Conservation (phyloP, 2,113 vertebrate genomes). For the Pseudorasbora parva region DNA sequence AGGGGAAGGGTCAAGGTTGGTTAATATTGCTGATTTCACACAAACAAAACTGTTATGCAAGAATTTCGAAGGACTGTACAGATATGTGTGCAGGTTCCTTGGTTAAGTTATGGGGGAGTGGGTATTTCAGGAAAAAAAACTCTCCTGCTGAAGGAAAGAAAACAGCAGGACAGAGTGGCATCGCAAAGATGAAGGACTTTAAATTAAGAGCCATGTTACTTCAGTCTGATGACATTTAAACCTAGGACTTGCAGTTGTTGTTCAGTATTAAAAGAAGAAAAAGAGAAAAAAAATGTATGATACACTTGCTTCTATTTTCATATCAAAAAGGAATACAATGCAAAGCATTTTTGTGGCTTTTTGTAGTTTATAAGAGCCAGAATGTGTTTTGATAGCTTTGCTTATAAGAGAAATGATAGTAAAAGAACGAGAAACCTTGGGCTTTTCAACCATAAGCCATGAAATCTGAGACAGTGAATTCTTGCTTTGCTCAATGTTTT, state of each 20-base stretch:
- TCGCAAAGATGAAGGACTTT: constrained; percentile 81
- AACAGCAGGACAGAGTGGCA: constrained; percentile 69
- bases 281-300: constrained; percentile 90
- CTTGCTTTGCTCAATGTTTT: constrained; percentile 99
- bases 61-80: constrained; percentile 96
- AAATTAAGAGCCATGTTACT: constrained; percentile 86
- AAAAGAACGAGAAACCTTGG: constrained; percentile 81
- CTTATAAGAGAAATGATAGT: constrained; percentile 86
- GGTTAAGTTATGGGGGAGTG: constrained; percentile 72
- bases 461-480: constrained; percentile 84
- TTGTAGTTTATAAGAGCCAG: constrained; percentile 99
- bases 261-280: constrained; percentile 92
- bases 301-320: constrained; percentile 99
- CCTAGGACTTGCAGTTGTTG: constrained; percentile 95
- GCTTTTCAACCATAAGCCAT: constrained; percentile 91
- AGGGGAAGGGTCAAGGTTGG: constrained; percentile 80
- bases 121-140: constrained; percentile 54
- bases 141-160: constrained; percentile 77
- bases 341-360: constrained; percentile 99
- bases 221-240: constrained; percentile 74
- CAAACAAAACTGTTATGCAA: constrained; percentile 96
- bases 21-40: constrained; percentile 88
- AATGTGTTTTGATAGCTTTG: constrained; percentile 99
- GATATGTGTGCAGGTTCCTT: constrained; percentile 86
- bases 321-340: constrained; percentile 97